Evolutionary conservation across 2,797 vertebrate species (phyloP).

Genomic region (Coilia nasus): DNA sequence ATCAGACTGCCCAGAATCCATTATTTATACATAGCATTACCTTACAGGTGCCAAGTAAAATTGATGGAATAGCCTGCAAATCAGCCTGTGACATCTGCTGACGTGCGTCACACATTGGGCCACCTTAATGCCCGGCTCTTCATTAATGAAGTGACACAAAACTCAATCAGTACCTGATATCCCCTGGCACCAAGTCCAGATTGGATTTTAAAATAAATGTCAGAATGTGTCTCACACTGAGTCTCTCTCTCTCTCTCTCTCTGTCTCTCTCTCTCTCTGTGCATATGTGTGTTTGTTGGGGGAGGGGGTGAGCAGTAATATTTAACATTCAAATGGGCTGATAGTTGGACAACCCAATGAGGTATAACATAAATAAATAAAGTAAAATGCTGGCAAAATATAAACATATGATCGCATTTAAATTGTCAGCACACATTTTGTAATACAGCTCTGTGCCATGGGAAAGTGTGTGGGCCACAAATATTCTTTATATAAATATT

Average conservation of each 20-base stretch:
- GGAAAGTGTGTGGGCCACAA: not conserved
- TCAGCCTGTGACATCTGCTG: slow-evolving; percentile 79
- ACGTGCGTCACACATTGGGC: slow-evolving; percentile 72
- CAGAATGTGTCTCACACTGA: slow-evolving; percentile 72
- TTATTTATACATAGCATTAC: slow-evolving; percentile 70
- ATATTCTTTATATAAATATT: not conserved
- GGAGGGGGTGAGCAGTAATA: slow-evolving; percentile 38
- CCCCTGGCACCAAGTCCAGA: slow-evolving; percentile 75
- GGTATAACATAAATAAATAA: not conserved
- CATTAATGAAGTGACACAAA: slow-evolving; percentile 77
- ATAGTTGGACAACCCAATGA: slow-evolving; percentile 4
- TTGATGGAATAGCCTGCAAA: slow-evolving; percentile 81
- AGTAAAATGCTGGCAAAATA: not conserved
- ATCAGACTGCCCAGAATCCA: slow-evolving; percentile 52
- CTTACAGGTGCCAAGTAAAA: slow-evolving; percentile 71
- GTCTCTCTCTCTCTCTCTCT: not conserved
- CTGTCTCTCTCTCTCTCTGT: not conserved
- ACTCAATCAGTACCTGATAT: slow-evolving; percentile 74
- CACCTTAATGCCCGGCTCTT: slow-evolving; percentile 72
- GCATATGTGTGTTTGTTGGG: not conserved
- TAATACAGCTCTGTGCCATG: not conserved
- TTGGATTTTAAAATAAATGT: slow-evolving; percentile 83
- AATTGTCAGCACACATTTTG: not conserved
- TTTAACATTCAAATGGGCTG: slow-evolving; percentile 52
- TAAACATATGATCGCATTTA: slow-evolving; percentile 15